Conservation (phyloP, 2,113 vertebrate genomes). For the Prionailurus bengalensis region DNA sequence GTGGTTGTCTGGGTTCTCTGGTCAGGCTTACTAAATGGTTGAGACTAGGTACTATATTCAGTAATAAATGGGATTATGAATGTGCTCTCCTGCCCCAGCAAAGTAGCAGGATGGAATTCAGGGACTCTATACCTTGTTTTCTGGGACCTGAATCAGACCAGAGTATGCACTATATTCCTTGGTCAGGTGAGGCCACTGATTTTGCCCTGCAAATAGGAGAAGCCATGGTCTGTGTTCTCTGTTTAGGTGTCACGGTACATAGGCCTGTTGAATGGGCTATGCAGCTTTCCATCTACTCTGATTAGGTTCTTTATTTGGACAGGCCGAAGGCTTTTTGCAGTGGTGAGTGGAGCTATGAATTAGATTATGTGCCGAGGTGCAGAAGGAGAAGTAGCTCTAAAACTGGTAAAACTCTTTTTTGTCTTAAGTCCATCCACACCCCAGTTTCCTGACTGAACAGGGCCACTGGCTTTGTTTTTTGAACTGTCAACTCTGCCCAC, state of each 20-base stretch:
- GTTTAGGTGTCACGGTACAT: neutral
- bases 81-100: neutral
- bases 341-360: neutral
- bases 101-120: neutral
- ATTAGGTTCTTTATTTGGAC: neutral
- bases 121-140: neutral
- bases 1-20: neutral
- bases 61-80: neutral
- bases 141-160: neutral
- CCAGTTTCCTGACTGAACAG: neutral
- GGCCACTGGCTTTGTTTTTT: neutral
- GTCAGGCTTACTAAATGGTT: neutral
- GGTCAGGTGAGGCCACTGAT: neutral
- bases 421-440: neutral
- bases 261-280: neutral
- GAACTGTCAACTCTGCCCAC: neutral
- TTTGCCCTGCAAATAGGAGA: neutral
- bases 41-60: neutral
- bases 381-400: neutral
- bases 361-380: neutral
- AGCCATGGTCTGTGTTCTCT: neutral
- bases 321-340: neutral
- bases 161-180: neutral
- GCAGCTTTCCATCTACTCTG: neutral
- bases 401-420: neutral